Evolutionary conservation across 2,113 vertebrate genomes (phyloP), one percentile per base, ranked within the genome.

Genomic region (Noctilio leporinus): DNA sequence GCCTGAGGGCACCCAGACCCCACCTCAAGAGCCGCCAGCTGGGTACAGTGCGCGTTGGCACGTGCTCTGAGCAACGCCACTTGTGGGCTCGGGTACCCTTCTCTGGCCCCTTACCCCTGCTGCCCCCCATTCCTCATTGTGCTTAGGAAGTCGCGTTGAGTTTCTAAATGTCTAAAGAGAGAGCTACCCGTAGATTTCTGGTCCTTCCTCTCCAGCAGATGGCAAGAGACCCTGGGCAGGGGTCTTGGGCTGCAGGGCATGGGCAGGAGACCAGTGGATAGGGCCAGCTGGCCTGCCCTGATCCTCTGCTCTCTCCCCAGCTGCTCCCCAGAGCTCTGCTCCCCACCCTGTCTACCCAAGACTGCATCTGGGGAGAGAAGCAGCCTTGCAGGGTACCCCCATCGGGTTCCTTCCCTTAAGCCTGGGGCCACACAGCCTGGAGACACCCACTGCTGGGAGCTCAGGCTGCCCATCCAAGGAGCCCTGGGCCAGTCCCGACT

Each of bases 131-230:
- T 95, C 98, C 98, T 99, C 97, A 98, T 98, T 98, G 98, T 99
- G 98, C 98, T 98, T 98, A 95, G 96, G 82, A 98, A 98, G 88
- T 97, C 97, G 96, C 98, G 98, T 98, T 98, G 98, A 98, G 97
- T 88, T 97, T 98, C 98, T 97, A 98, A 98, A 98, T 97, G 96
- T 98, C 97, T 95, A 94, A 95, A 95, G 90, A 94, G 95, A 96
- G 91, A 96, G 72, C 92, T 57, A 96, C 95, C 96, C 98, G 97
- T 96, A 96, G 95, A 97, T 91, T 97, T 97, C 97, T 47, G 86
- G 77, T 96, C 97, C 93, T 94, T 97, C 95, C 96, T 97, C 91
- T 70, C 95, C 93, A 84, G 96, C 96, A 97, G 97, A 92, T 97
- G 95, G 97, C 96, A 89, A 89, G 97, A 91, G 94, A 82, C 93